Base-by-base conservation (phyloP, 2,888 invertebrate genomes). In the Chesias legatella region DNA sequence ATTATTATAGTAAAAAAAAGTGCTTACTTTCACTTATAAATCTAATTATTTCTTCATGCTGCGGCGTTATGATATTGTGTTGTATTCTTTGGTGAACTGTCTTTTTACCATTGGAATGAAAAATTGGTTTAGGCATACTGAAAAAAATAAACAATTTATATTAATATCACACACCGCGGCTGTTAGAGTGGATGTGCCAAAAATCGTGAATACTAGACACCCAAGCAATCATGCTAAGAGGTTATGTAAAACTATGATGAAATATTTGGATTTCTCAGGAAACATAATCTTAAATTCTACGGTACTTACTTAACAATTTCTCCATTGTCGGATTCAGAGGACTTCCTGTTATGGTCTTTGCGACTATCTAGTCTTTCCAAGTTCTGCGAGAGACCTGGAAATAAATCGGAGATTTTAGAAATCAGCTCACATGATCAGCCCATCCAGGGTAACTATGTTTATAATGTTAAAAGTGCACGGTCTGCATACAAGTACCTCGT, bases 1-100 rank as follows among this genome's bases (percentile, higher is more conserved):
- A 3, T 17, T 17, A 17, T 17, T 3, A 17, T 17, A 17, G 2
- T 17, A 17, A 5, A 3, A 5, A 5, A 5, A 17, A 9, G 8
- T 9, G 91, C 93, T 92, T 89, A 96, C 95, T 95, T 79, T 95
- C 95, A 78, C 94, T 93, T 64, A 96, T 93, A 81, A 92, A 96
- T 88, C 92, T 93, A 67, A 96, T 94, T 56, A 96, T 92, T 88
- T 95, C 95, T 71, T 95, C 95, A 71, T 96, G 95, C 65, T 95
- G 94, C 39, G 95, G 95, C 77, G 77, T 91, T 79, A 79, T 90
- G 70, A 75, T 86, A 89, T 90, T 78, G 74, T 90, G 79, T 73
- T 91, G 67, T 90, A 90, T 80, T 88, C 89, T 79, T 69, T 84
- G 88, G 78, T 89, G 85, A 76, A 89, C 81, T 89, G 91, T 67